Conservation (phyloP, 2,797 vertebrate species). For the Aplochiton taeniatus region DNA sequence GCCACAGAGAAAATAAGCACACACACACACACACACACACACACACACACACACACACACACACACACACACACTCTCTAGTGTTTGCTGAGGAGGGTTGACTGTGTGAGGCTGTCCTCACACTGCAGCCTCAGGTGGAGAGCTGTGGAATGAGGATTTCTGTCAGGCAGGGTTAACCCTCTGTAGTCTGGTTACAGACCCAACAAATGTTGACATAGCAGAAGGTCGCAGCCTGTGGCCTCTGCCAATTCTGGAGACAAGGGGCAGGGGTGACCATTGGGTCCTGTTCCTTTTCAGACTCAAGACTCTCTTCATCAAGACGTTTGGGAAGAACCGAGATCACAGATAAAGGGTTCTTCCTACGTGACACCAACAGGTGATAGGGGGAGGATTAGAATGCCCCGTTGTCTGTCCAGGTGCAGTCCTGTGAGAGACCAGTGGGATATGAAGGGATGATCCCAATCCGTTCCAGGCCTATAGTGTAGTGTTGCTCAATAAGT, state of each 20-base stretch:
- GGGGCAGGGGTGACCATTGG: too few species aligned
- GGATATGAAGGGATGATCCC: slow-evolving; percentile 12
- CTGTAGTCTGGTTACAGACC: not conserved
- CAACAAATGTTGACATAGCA: too few species aligned
- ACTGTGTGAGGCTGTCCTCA: not conserved
- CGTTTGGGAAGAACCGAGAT: too few species aligned
- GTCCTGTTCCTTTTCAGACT: too few species aligned
- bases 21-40: not conserved
- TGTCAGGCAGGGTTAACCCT: not conserved
- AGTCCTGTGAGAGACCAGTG: too few species aligned
- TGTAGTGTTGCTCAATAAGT: slow-evolving; percentile 56
- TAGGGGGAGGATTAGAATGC: too few species aligned
- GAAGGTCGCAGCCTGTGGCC: too few species aligned
- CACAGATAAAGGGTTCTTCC: too few species aligned
- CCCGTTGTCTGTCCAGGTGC: slow-evolving; percentile 21
- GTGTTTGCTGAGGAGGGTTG: too few species aligned
- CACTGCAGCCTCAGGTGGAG: not conserved
- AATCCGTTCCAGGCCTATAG: slow-evolving; percentile 25
- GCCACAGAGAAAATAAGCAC: not conserved
- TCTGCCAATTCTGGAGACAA: too few species aligned
- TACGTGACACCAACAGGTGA: too few species aligned
- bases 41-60: slow-evolving; percentile 5
- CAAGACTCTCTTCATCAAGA: too few species aligned
- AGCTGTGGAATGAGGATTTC: not conserved
- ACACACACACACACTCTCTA: not conserved